Percentiles rank a stretch among this genome's conserved stretches.
Evolutionary conservation across 2,113 vertebrate species (phyloP).

Genomic region (Ceyx margarethae): DNA sequence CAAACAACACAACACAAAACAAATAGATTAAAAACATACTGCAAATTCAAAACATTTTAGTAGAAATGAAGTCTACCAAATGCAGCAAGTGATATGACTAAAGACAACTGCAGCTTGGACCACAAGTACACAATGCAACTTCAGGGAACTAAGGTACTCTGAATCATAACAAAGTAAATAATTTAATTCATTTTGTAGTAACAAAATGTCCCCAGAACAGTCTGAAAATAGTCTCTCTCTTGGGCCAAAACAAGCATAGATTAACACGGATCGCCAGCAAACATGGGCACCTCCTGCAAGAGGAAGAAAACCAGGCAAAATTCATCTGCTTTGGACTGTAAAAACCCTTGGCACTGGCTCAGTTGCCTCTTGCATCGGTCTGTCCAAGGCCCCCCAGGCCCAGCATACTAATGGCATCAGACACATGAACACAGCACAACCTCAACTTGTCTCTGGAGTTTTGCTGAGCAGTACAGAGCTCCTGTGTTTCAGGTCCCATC

Average conservation of each 20-base stretch:
- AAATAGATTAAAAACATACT: neutral
- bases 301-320: neutral
- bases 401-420: neutral
- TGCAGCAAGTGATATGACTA: rapidly evolving
- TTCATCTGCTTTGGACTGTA: neutral
- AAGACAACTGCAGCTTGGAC: neutral
- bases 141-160: neutral
- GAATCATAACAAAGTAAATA: neutral
- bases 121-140: neutral
- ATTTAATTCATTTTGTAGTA: neutral
- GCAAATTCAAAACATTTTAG: neutral
- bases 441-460: rapidly evolving
- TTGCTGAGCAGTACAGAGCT: neutral
- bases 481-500: neutral
- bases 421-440: rapidly evolving
- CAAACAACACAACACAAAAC: neutral
- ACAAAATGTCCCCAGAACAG: neutral
- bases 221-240: neutral
- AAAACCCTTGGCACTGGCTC: neutral
- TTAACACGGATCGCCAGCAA: neutral
- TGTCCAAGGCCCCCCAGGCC: neutral
- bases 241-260: neutral
- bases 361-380: neutral
- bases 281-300: neutral
- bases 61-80: neutral